Evolutionary conservation across 1,140 invertebrate genomes (phyloP), one percentile per base, ranked within the genome.

Genomic region (Eumeta japonica): DNA sequence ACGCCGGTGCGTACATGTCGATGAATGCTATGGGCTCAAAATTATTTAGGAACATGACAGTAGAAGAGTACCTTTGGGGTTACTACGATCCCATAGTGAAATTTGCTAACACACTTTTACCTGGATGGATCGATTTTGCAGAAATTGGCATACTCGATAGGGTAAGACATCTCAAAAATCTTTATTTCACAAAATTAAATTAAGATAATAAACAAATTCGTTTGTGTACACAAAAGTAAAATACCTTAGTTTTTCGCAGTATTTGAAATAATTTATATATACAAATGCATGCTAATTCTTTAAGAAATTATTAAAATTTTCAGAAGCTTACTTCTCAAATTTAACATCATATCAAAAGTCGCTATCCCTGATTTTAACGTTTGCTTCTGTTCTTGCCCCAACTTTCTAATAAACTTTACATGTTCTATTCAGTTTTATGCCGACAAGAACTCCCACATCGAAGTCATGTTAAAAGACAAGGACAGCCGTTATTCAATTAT

Each of bases 61-160:
- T 90, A 0, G 62, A 88, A 12, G 84, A 94, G 2, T 83, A 90
- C 40, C 62, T 94, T 2, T 95, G 88, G 88, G 93, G 93, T 1
- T 94, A 92, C 51, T 80, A 89, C 2, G 90, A 94, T 61, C 71
- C 78, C 2, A 48, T 92, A 1, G 80, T 93, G 7, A 70, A 74
- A 7, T 55, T 90, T 12, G 86, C 86, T 0, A 82, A 83, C 40
- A 78, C 65, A 2, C 56, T 90, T 19, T 54, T 90, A 15, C 89
- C 90, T 0, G 80, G 68, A 16, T 86, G 86, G 74, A 83, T 88
- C 30, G 72, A 88, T 45, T 92, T 91, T 48, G 63, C 2, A 83
- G n/a, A 81, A 46, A 87, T 93, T 48, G 92, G 92, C 3, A 77
- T 92, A 11, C 75, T 93, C 42, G 89, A 91, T 49, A 80, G 89